Evolutionary conservation across 2,797 vertebrate species (phyloP).

Genomic region (Clarias pachynema): DNA sequence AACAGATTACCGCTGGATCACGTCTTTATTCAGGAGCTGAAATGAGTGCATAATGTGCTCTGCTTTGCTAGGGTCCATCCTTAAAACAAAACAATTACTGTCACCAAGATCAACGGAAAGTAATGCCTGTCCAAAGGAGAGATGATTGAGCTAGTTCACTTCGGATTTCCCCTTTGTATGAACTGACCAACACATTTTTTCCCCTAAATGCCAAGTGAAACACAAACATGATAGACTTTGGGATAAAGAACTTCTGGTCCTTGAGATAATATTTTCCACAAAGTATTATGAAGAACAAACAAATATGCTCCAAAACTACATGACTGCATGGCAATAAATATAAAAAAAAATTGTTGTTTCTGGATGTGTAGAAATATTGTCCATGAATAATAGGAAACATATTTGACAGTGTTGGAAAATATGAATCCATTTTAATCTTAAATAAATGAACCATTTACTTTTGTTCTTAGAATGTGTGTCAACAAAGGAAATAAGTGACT

Average conservation of each 20-base stretch:
- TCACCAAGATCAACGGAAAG: not conserved
- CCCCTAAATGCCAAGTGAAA: slow-evolving; percentile 45
- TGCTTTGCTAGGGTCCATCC: slow-evolving; percentile 12
- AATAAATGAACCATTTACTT: not conserved
- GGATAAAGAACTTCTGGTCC: slow-evolving; percentile 34
- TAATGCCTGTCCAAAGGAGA: not conserved
- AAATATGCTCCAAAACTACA: not conserved
- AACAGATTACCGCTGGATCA: slow-evolving; percentile 14
- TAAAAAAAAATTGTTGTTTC: not conserved
- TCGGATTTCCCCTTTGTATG: not conserved
- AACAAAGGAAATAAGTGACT: not conserved
- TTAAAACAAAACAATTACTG: slow-evolving; percentile 39
- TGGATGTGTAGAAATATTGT: not conserved
- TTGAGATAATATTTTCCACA: slow-evolving; percentile 38
- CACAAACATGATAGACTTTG: slow-evolving; percentile 40
- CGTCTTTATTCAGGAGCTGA: slow-evolving; percentile 32
- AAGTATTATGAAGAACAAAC: slow-evolving; percentile 21
- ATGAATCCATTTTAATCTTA: not conserved
- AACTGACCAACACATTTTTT: slow-evolving; percentile 8
- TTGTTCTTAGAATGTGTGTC: not conserved
- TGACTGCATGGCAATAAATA: not conserved
- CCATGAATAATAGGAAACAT: too few relatives aligned
- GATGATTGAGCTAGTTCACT: slow-evolving; percentile 23
- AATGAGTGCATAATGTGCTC: slow-evolving; percentile 10
- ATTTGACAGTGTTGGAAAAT: not conserved